Percentiles rank a stretch among this genome's conserved stretches.
phyloP scores from a whole-genome alignment of 2,113 vertebrate species.

The Oxygymnocypris stewartii region DNA sequence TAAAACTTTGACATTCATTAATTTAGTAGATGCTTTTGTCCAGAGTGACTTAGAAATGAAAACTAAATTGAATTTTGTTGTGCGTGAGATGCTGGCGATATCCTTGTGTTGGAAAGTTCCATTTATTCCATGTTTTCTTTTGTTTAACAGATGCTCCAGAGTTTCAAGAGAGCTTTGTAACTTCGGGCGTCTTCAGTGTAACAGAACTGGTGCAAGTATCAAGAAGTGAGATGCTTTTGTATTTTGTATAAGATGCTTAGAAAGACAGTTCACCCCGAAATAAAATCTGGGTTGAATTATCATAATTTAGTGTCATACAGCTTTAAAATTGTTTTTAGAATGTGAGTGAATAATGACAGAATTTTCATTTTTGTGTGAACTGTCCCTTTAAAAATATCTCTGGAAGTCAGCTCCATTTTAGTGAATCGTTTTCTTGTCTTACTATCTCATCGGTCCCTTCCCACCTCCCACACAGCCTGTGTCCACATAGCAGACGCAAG shows the following conservation, averaged over 20 bases:
- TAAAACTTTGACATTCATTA: slow-evolving; percentile 1
- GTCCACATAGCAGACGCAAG: background rate
- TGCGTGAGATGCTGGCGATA: slow-evolving; percentile 11
- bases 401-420: background rate
- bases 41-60: slow-evolving; percentile 18
- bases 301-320: background rate
- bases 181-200: slow-evolving; percentile 98
- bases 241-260: background rate
- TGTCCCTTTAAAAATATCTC: background rate
- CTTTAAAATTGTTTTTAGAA: background rate
- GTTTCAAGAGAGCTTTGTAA: slow-evolving; percentile 96
- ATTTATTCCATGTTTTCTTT: slow-evolving; percentile 36
- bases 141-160: slow-evolving; percentile 84
- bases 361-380: background rate
- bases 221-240: slow-evolving; percentile 84
- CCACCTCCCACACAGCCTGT: background rate
- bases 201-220: slow-evolving; percentile 97
- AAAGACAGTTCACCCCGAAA: background rate
- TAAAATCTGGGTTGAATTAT: background rate
- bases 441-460: background rate
- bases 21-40: slow-evolving; percentile 6
- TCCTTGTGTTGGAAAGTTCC: background rate
- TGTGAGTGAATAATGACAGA: background rate
- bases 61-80: background rate
- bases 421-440: background rate